Evolutionary conservation across 2,797 vertebrate species (phyloP), one percentile per base, ranked within the genome.

Genomic region (Rhyacichthys aspro): DNA sequence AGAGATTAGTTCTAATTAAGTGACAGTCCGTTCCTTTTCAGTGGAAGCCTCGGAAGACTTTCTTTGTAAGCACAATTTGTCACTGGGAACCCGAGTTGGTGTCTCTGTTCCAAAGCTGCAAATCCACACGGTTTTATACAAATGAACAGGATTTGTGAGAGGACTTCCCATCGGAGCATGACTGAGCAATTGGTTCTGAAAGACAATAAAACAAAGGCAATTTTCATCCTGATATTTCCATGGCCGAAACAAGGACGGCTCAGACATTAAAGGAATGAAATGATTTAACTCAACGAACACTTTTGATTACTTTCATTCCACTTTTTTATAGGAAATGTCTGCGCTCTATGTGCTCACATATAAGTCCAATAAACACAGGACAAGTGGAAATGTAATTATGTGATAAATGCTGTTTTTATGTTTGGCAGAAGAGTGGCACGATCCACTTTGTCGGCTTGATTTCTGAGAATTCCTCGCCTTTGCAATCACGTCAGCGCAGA

Each of bases 331-430:
- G 9, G n/a, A 42, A 52, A 52, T 63, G 33, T 19, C 12, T 11
- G 41, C 63, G 64, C 65, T 70, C 60, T 43, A 43, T 77, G 60
- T 59, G 65, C 66, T 83, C 58, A 70, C 63, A 43, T 63, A 58
- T 67, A 56, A 78, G 69, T 19, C 58, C 64, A 82, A 76, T 77
- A 82, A 83, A 83, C 72, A 76, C 39, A 37, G 71, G 52, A 72
- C 54, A 75, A 79, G 79, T 83, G 67, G 71, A 83, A 83, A 79
- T 72, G 79, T 81, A 85, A 86, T 83, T 78, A 80, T 70, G 76
- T 68, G 84, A 84, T 81, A 76, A 80, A 82, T 73, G 76, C 68
- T 62, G 72, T 74, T 70, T 82, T 79, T 62, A 67, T 76, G 67
- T 74, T 75, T 80, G 80, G 63, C 72, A 42, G 54, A 67, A 48